Evolutionary conservation across 2,113 vertebrate genomes (phyloP).

Genomic region (Salminus brasiliensis): DNA sequence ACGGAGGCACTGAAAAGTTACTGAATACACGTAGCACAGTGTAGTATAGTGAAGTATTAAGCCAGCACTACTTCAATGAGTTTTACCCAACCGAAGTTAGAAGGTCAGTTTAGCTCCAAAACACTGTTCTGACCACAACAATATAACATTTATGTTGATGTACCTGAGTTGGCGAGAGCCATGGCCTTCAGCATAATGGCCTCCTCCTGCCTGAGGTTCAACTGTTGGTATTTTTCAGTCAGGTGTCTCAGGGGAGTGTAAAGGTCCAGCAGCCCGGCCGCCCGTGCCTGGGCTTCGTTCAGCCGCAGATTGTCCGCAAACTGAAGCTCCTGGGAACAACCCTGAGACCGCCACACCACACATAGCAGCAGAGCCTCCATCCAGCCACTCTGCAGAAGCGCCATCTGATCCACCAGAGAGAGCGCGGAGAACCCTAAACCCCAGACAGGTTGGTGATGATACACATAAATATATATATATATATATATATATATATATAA

Average conservation of each 20-base stretch:
- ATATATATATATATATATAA: no score
- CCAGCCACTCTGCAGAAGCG: conserved; percentile 75
- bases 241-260: conserved; percentile 70
- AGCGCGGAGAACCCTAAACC: conserved; percentile 70
- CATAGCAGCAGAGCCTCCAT: conserved; percentile 75
- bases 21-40: no score
- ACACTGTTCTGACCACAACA: no score
- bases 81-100: no score
- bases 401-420: conserved; percentile 76
- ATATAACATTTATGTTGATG: background rate
- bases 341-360: conserved; percentile 72
- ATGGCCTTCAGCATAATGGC: conserved; percentile 71
- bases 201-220: conserved; percentile 71
- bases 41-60: no score
- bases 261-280: conserved; percentile 65
- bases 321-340: conserved; percentile 59
- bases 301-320: conserved; percentile 71
- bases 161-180: conserved; percentile 76
- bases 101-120: no score
- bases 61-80: no score
- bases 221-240: conserved; percentile 61
- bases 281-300: conserved; percentile 60
- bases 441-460: background rate
- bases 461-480: no score
- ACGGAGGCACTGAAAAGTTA: no score